Base-by-base conservation (phyloP, 2,888 invertebrate genomes). In the Bellardia bayeri region DNA sequence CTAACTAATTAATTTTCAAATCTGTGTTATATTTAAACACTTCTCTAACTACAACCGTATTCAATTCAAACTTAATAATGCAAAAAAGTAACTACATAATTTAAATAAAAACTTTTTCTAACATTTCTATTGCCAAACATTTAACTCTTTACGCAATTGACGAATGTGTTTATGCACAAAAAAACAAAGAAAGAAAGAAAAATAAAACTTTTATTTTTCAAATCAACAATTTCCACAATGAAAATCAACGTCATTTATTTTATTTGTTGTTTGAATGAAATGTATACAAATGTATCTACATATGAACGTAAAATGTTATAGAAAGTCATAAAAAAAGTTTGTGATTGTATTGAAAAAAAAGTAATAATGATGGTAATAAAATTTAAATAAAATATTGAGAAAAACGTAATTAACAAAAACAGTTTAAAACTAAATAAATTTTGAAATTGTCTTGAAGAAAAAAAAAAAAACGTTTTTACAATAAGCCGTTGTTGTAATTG, bases 391-490 rank as follows among this genome's bases (percentile, higher is more conserved):
- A 58, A 8, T n/a, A 37, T 16, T 2, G 7, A 23, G 0, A 74
- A 42, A 64, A 64, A 13, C 45, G 1, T 3, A 13, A 45, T 45
- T 45, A 13, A 13, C 1, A 45, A 45, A 45, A 45, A 45, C 13
- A 13, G 45, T 9, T 45, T 45, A 13, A 13, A 45, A 91, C 90
- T 91, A 86, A 90, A 90, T 5, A 37, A 37, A 37, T 37, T 37
- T 37, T 37, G 0, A 37, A 37, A 37, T 5, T 33, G 5, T 33
- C 0, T 33, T 4, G 33, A 6, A 5, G 3, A 6, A 37, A 37
- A 37, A 37, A 33, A 33, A 33, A 33, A 4, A 33, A 4, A 33
- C 33, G 5, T 5, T 3, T 37, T 37, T 37, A 1, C 4, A 37
- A 23, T 23, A 37, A 37, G 1, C 37, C 3, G 6, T 37, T 37